Evolutionary conservation across 2,888 invertebrate species (phyloP).

Genomic region (Urechis unicinctus): DNA sequence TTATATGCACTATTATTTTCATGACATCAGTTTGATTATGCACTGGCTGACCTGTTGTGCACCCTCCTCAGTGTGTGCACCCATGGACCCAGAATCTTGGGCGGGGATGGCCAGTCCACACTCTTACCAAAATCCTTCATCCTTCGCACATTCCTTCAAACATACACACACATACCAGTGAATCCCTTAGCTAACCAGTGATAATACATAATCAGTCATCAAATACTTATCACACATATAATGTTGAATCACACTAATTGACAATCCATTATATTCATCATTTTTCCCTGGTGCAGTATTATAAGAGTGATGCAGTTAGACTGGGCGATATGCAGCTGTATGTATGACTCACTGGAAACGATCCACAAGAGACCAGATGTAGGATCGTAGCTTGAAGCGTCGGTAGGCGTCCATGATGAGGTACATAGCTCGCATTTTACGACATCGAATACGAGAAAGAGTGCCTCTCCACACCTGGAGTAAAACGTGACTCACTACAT

Average conservation of each 20-base stretch:
- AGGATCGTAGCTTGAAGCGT: constrained; percentile 68
- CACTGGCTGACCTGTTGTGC: too few relatives aligned
- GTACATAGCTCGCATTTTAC: constrained; percentile 77
- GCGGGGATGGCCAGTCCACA: constrained; percentile 75
- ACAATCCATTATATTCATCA: too few relatives aligned
- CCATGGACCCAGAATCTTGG: constrained; percentile 43
- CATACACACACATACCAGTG: background rate
- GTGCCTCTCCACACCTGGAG: constrained; percentile 70
- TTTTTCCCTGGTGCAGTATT: too few relatives aligned
- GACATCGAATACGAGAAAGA: constrained; percentile 70
- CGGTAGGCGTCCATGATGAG: constrained; percentile 76
- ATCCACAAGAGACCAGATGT: constrained; percentile 53
- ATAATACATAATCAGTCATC: too few relatives aligned
- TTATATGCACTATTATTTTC: too few relatives aligned
- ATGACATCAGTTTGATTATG: too few relatives aligned
- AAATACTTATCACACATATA: too few relatives aligned
- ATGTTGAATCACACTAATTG: too few relatives aligned
- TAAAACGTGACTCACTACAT: background rate
- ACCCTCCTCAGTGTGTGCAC: background rate
- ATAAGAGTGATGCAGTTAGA: too few relatives aligned
- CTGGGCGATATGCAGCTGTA: too few relatives aligned
- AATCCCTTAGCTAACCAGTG: background rate
- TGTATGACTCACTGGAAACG: constrained; percentile 9
- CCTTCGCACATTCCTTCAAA: constrained; percentile 6
- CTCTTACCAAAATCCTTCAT: constrained; percentile 66